A percentile compares a stretch with the other conserved stretches of the same genome.
Evolutionary conservation across 2,113 vertebrate genomes (phyloP).

Genomic region (Podiceps cristatus): DNA sequence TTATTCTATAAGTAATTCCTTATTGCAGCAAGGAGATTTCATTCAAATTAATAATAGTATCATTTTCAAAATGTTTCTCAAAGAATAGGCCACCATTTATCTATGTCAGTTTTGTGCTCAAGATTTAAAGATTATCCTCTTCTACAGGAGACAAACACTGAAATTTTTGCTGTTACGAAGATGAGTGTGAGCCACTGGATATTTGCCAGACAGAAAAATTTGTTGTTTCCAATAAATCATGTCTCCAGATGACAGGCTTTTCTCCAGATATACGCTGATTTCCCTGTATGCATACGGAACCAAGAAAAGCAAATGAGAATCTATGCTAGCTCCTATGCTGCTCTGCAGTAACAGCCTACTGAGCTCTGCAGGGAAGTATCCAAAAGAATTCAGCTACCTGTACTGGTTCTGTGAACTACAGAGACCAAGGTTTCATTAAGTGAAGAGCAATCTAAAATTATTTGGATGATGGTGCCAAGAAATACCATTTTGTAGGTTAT

Average conservation of each 20-base stretch:
- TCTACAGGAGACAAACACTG: not conserved
- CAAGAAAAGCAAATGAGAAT: not conserved
- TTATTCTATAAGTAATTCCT: not conserved
- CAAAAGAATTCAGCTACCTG: not conserved
- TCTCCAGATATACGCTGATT: not conserved
- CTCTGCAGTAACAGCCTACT: not conserved
- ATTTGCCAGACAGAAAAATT: not conserved
- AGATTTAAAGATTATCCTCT: not conserved
- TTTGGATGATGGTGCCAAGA: not conserved
- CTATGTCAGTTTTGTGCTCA: not conserved
- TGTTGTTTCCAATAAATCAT: not conserved
- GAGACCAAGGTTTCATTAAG: not conserved
- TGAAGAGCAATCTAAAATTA: not conserved
- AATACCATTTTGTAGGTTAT: not conserved
- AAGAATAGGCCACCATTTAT: not conserved
- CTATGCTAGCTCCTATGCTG: not conserved
- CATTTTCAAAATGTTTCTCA: not conserved
- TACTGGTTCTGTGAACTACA: not conserved
- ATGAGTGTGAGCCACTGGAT: not conserved
- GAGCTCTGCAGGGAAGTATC: not conserved
- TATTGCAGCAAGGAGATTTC: not conserved
- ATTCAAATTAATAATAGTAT: not conserved
- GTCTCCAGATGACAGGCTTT: not conserved
- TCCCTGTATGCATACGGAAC: not conserved
- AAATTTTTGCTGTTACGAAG: not conserved